These are phyloP conservation scores for Megalonaias nervosa DNA, from an alignment of 1,140 invertebrate species.

Conservation along the genomic window DNA sequence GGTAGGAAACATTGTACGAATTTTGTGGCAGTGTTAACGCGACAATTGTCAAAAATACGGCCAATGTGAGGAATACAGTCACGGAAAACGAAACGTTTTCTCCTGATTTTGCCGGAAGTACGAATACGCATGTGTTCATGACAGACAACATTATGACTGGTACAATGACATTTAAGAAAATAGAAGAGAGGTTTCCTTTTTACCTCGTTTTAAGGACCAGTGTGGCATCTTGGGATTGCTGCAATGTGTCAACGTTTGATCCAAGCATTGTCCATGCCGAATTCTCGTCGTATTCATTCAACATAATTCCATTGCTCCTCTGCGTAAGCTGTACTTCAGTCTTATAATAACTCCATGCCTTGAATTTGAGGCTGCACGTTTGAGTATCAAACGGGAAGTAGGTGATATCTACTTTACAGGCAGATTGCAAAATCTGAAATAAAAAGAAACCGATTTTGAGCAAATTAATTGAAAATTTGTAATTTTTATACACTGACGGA, in stretches of 20 bases:
- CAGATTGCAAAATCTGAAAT: no score
- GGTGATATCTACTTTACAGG: slow-evolving; percentile 13
- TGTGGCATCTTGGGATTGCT: not conserved
- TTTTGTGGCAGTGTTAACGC: slow-evolving; percentile 18
- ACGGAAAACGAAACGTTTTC: slow-evolving; percentile 16
- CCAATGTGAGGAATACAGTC: slow-evolving; percentile 22
- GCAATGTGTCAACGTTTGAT: not conserved
- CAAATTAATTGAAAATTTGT: no score
- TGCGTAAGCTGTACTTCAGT: no score
- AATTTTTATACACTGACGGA: no score
- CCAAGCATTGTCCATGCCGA: slow-evolving; percentile 28
- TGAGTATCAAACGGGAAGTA: slow-evolving; percentile 33
- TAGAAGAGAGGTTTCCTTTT: slow-evolving; percentile 25
- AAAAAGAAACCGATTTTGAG: not conserved
- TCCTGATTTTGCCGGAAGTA: slow-evolving; percentile 6
- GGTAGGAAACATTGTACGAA: slow-evolving; percentile 6
- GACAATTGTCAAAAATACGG: slow-evolving; percentile 20
- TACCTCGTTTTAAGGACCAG: slow-evolving; percentile 15
- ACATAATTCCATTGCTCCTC: not conserved
- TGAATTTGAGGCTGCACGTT: slow-evolving; percentile 8
- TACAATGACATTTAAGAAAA: slow-evolving; percentile 25
- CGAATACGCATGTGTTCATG: not conserved
- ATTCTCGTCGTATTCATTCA: slow-evolving; percentile 28
- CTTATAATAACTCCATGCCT: slow-evolving; percentile 6
- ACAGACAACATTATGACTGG: slow-evolving; percentile 28